phyloP scores from a whole-genome alignment of 2,888 invertebrate genomes.

The Lepidonotus clava region DNA sequence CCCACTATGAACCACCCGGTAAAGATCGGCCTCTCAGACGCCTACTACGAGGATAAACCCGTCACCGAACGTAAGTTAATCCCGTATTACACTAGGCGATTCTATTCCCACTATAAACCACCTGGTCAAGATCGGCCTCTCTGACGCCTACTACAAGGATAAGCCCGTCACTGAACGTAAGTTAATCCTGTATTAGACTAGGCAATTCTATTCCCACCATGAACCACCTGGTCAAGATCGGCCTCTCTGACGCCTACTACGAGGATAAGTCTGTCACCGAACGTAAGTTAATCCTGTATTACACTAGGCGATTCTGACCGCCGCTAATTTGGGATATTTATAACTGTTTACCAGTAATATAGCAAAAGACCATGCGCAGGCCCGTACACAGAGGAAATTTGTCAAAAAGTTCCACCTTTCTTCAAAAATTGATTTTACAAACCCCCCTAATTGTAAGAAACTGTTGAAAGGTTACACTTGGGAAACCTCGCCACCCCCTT shows the following conservation, averaged over 20 bases:
- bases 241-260: constrained; percentile 97
- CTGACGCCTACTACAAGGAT: constrained; percentile 98
- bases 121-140: constrained; percentile 98
- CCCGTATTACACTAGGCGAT: too few relatives aligned
- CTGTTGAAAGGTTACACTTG: too few relatives aligned
- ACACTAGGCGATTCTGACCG: not conserved
- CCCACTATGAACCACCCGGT: constrained; percentile 88
- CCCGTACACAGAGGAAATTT: too few relatives aligned
- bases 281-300: not conserved
- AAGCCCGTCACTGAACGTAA: not conserved
- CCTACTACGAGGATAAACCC: constrained; percentile 91
- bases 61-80: not conserved
- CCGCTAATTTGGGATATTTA: not conserved
- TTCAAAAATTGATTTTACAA: too few relatives aligned
- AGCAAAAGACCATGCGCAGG: too few relatives aligned
- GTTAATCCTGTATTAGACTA: too few relatives aligned
- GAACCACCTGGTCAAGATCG: constrained; percentile 97
- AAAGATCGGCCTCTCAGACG: constrained; percentile 97
- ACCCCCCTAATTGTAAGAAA: too few relatives aligned
- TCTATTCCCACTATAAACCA: constrained; percentile 92
- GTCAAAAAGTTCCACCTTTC: too few relatives aligned
- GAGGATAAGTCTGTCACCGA: constrained; percentile 83
- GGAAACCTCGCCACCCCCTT: too few relatives aligned
- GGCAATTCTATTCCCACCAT: not conserved
- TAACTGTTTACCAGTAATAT: too few relatives aligned